phyloP scores from a whole-genome alignment of 2,797 vertebrate genomes.

The Valencia hispanica region DNA sequence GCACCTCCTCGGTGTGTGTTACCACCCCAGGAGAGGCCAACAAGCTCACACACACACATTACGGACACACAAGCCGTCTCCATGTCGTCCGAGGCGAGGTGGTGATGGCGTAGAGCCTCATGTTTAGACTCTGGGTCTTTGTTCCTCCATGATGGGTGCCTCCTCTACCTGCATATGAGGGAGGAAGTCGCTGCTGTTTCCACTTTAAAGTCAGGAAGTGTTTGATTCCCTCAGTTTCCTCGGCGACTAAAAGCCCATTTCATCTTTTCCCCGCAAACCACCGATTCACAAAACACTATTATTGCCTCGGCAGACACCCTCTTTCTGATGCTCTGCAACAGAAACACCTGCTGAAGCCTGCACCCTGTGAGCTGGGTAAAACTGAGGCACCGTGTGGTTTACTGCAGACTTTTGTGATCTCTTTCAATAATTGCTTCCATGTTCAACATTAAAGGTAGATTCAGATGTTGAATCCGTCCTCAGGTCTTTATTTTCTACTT shows the following conservation, averaged over 20 bases:
- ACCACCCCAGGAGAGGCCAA: constrained; percentile 71
- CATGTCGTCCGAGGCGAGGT: constrained; percentile 31
- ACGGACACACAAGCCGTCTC: constrained; percentile 41
- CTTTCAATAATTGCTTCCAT: not conserved
- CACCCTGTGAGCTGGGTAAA: constrained; percentile 28
- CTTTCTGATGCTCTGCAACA: constrained; percentile 40
- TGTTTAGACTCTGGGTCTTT: constrained; percentile 86
- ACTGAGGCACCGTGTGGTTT: not conserved
- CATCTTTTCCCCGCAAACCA: constrained; percentile 56
- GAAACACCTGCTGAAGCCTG: constrained; percentile 61
- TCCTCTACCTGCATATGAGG: constrained; percentile 85
- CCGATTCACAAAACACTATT: constrained; percentile 58
- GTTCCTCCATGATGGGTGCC: constrained; percentile 81
- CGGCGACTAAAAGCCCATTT: constrained; percentile 62
- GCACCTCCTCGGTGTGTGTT: constrained; percentile 67
- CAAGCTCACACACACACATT: constrained; percentile 34
- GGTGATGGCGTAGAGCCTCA: constrained; percentile 45
- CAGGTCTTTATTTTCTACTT: not conserved
- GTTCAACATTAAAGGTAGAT: not conserved
- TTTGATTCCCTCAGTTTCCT: constrained; percentile 74
- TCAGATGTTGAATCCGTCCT: not conserved
- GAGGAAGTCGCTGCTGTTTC: constrained; percentile 83
- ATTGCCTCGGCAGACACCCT: constrained; percentile 21
- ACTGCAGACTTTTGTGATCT: not conserved
- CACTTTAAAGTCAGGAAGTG: constrained; percentile 79